Percentiles rank a stretch among this genome's conserved stretches.
phyloP scores from a whole-genome alignment of 1,140 invertebrate species.

The Dufourea novaeangliae region DNA sequence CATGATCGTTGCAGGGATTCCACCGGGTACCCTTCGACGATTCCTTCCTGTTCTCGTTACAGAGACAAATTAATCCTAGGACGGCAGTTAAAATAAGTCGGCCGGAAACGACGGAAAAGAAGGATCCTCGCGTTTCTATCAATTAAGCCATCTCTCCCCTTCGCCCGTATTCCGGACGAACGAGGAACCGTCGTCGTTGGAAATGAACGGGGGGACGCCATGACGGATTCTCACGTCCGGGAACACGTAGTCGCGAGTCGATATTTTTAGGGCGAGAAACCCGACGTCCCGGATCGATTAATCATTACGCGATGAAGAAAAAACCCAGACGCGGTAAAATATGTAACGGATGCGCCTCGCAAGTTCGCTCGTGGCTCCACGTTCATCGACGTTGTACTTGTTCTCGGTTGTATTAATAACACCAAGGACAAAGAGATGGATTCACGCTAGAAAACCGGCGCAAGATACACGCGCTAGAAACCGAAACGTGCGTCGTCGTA shows the following conservation, averaged over 20 bases:
- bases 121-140: slow-evolving; percentile 2
- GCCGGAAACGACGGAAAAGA: not conserved
- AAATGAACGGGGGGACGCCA: slow-evolving; percentile 15
- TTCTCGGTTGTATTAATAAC: slow-evolving; percentile 70
- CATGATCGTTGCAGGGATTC: not conserved
- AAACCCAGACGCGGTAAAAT: slow-evolving; percentile 38
- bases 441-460: slow-evolving; percentile 25
- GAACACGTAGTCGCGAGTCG: not conserved
- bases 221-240: not conserved
- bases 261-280: slow-evolving; percentile 57
- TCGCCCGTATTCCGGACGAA: not conserved
- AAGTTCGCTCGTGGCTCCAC: slow-evolving; percentile 15
- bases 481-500: not conserved
- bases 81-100: not conserved
- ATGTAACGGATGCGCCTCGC: slow-evolving; percentile 44
- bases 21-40: not conserved
- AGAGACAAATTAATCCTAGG: not conserved
- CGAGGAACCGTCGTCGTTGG: slow-evolving; percentile 3
- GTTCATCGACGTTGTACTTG: slow-evolving; percentile 18
- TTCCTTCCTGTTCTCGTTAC: not conserved
- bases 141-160: slow-evolving; percentile 10
- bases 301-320: slow-evolving; percentile 66
- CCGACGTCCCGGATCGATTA: slow-evolving; percentile 60
- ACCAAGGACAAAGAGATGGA: slow-evolving; percentile 10
- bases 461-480: slow-evolving; percentile 19